phyloP scores from a whole-genome alignment of 2,888 invertebrate species.

The Alviniconcha strummeri region DNA sequence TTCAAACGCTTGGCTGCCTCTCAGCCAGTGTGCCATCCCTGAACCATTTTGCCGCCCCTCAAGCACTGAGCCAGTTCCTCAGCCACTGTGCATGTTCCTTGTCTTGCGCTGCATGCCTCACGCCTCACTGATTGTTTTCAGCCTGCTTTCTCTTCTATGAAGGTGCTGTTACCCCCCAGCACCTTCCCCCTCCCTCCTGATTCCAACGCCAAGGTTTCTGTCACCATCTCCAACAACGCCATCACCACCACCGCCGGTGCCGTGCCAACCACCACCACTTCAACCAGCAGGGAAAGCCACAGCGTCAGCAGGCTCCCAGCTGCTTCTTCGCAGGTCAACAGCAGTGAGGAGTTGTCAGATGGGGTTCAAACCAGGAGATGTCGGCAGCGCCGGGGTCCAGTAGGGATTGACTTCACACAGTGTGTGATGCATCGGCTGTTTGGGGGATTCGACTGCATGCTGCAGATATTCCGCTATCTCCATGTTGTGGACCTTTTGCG shows the following conservation, averaged over 20 bases:
- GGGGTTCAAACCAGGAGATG: background rate
- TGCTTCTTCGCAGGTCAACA: background rate
- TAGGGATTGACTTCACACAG: conserved; percentile 24
- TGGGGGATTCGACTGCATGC: conserved; percentile 64
- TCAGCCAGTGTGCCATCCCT: too few species aligned
- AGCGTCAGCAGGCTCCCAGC: too few species aligned
- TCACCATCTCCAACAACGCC: conserved; percentile 49
- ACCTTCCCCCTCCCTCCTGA: conserved; percentile 56
- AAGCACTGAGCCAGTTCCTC: too few species aligned
- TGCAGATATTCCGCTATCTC: conserved; percentile 60
- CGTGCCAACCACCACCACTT: background rate
- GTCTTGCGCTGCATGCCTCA: conserved; percentile 16
- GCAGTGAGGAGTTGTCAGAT: background rate
- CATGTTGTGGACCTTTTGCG: conserved; percentile 56
- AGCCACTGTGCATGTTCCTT: too few species aligned
- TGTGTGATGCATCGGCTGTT: conserved; percentile 59
- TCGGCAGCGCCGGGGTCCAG: background rate
- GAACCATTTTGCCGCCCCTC: too few species aligned
- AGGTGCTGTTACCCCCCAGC: conserved; percentile 66
- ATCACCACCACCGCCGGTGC: conserved; percentile 10
- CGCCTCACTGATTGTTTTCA: conserved; percentile 11
- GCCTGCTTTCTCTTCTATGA: conserved; percentile 36
- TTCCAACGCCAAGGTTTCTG: conserved; percentile 48
- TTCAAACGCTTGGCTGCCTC: too few species aligned
- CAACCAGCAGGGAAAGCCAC: conserved; percentile 14